Conservation (phyloP, 2,888 invertebrate genomes). For the Pocota personata region DNA sequence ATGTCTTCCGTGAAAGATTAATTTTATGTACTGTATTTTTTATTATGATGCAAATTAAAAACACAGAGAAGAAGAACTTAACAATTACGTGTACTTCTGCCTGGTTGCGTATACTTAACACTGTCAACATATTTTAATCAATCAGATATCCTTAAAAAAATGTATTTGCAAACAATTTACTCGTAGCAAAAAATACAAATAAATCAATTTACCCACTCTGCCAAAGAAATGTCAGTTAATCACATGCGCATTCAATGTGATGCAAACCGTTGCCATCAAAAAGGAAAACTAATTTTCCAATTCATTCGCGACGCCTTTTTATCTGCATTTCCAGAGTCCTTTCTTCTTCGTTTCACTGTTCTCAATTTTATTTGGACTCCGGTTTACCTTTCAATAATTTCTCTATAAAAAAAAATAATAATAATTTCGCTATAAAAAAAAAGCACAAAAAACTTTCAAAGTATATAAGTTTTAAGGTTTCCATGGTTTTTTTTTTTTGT, state of each 20-base stretch:
- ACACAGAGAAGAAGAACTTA: too few relatives aligned
- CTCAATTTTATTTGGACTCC: not conserved
- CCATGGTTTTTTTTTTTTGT: not conserved
- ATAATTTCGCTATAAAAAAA: too few relatives aligned
- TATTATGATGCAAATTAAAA: too few relatives aligned
- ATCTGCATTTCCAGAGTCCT: not conserved
- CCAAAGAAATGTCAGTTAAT: not conserved
- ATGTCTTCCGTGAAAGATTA: too few relatives aligned
- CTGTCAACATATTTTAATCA: too few relatives aligned
- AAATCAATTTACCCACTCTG: not conserved
- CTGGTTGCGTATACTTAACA: too few relatives aligned
- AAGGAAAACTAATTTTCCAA: constrained; percentile 23
- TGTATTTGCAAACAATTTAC: too few relatives aligned
- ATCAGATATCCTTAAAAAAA: too few relatives aligned
- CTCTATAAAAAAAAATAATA: too few relatives aligned
- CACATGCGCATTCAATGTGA: constrained; percentile 15
- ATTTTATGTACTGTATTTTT: too few relatives aligned
- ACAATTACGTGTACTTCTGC: too few relatives aligned
- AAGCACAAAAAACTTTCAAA: too few relatives aligned
- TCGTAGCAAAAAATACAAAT: not conserved
- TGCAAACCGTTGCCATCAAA: constrained; percentile 8
- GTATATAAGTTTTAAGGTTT: not conserved
- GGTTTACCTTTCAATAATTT: not conserved
- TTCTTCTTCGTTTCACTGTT: not conserved
- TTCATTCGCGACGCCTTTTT: not conserved